These are phyloP conservation scores for Ploceus nigricollis DNA, from an alignment of 2,113 vertebrate species.

Conservation along the genomic window DNA sequence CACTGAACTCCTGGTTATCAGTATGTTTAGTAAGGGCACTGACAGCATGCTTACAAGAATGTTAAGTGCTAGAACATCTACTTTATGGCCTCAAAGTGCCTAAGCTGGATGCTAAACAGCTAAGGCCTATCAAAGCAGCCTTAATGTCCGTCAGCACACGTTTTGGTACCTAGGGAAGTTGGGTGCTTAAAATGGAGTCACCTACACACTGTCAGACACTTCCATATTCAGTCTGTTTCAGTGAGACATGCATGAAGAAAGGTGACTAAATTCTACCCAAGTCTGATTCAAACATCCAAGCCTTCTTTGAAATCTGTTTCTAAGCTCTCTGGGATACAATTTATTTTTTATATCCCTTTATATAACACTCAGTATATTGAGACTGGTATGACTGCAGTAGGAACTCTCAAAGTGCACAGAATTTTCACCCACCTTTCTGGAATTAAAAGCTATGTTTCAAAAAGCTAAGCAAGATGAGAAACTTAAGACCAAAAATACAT, in stretches of 20 bases:
- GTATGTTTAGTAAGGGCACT: background rate
- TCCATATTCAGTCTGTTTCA: background rate
- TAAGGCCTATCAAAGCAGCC: background rate
- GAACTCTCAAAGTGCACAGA: background rate
- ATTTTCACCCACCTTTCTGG: background rate
- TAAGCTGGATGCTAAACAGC: background rate
- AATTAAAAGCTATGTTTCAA: background rate
- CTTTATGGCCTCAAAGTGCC: background rate
- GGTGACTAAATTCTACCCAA: background rate
- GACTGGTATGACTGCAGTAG: background rate
- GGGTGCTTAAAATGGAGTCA: background rate
- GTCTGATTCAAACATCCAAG: background rate
- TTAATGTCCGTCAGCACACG: background rate
- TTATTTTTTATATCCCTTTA: background rate
- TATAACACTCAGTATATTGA: background rate
- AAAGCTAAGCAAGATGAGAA: background rate
- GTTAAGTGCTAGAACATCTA: background rate
- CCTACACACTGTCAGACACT: background rate
- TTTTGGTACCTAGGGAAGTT: background rate
- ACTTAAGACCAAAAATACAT: background rate
- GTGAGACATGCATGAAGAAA: background rate
- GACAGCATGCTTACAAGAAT: background rate
- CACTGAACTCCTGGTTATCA: background rate
- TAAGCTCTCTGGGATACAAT: background rate
- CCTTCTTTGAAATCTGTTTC: background rate